Percentiles rank a stretch among this genome's conserved stretches.
phyloP scores from a whole-genome alignment of 2,113 vertebrate species.

The Caloenas nicobarica region DNA sequence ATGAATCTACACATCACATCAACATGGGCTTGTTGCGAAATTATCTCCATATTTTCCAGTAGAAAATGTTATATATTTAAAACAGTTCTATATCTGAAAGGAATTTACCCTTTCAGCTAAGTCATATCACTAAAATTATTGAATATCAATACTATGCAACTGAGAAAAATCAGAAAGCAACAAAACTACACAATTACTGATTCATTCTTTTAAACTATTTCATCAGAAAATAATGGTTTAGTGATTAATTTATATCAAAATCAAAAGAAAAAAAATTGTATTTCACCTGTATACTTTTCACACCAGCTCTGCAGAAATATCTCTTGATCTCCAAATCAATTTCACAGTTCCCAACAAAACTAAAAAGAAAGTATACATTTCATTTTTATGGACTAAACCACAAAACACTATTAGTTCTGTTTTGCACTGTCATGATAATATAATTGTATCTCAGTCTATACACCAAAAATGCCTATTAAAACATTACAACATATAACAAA shows the following conservation, averaged over 20 bases:
- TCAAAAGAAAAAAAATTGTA: neutral
- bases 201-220: neutral
- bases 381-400: neutral
- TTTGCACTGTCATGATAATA: neutral
- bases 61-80: neutral
- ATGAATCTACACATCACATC: neutral
- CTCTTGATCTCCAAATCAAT: conserved; percentile 96
- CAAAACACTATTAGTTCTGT: neutral
- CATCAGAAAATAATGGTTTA: neutral
- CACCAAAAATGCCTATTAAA: neutral
- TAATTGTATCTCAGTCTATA: no score
- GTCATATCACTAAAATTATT: neutral
- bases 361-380: conserved; percentile 49
- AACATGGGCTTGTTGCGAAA: neutral
- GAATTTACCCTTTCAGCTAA: neutral
- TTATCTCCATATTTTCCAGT: neutral
- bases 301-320: conserved; percentile 96
- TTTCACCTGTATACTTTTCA: conserved; percentile 95
- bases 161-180: neutral
- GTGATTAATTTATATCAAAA: neutral
- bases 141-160: neutral
- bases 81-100: neutral
- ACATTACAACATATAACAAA: neutral
- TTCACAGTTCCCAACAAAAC: conserved; percentile 95
- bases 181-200: neutral